These are phyloP conservation scores for Eira barbara DNA, from an alignment of 2,113 vertebrate genomes.

Conservation along the genomic window DNA sequence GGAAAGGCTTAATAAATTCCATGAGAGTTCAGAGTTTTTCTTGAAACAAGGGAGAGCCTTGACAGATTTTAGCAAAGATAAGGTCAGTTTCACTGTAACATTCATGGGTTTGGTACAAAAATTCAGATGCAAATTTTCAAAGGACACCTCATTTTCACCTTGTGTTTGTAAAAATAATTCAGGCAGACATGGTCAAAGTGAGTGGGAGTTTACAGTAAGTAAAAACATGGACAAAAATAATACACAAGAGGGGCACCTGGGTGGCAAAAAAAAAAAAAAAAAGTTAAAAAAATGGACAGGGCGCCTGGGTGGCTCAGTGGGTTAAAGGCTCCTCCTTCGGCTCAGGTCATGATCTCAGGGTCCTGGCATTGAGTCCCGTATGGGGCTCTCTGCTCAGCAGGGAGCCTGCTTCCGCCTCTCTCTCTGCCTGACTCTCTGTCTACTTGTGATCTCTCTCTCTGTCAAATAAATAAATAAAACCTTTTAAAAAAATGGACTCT, in stretches of 20 bases:
- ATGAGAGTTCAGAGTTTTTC: background rate
- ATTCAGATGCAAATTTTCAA: slow-evolving; percentile 17
- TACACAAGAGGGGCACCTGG: background rate
- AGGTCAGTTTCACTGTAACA: background rate
- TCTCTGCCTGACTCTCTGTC: too few species aligned
- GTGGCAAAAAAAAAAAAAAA: background rate
- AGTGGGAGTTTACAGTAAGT: background rate
- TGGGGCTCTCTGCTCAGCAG: too few species aligned
- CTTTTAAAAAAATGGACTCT: too few species aligned
- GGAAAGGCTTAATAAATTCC: background rate
- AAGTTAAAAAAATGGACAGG: background rate
- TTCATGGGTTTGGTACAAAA: background rate
- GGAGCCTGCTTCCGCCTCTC: too few species aligned
- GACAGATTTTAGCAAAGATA: slow-evolving; percentile 7
- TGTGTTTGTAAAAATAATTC: slow-evolving; percentile 29
- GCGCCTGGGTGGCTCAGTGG: too few species aligned
- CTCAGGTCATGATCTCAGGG: too few species aligned
- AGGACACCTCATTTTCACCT: slow-evolving; percentile 9
- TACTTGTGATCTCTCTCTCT: too few species aligned
- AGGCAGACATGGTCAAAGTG: background rate
- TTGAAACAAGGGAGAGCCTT: background rate
- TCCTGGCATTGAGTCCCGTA: too few species aligned
- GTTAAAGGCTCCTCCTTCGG: too few species aligned
- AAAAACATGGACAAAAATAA: background rate
- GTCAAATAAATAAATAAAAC: too few species aligned